Percentiles rank a stretch among this genome's conserved stretches.
Conservation (phyloP, 2,797 vertebrate species). For the Parauchenoglanis punctatus region DNA sequence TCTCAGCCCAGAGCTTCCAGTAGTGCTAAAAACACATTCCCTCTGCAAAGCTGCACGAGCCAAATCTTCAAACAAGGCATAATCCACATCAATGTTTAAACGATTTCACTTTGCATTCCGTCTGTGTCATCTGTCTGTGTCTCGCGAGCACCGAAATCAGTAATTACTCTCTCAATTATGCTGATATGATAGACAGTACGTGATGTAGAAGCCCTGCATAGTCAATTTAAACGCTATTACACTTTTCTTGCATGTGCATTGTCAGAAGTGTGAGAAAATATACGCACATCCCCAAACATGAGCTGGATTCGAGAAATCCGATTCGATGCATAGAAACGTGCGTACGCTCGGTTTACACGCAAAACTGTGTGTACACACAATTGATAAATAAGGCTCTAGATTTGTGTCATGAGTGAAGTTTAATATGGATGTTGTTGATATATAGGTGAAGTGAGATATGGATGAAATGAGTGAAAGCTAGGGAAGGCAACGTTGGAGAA, state of each 20-base stretch:
- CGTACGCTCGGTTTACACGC: neutral
- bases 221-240: neutral
- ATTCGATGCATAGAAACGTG: neutral
- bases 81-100: neutral
- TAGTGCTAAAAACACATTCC: neutral
- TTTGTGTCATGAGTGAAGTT: neutral
- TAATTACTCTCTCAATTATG: neutral
- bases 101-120: neutral
- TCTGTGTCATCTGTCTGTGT: neutral
- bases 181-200: neutral
- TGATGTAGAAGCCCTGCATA: neutral
- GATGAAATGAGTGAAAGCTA: neutral
- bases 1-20: neutral
- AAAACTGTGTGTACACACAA: neutral
- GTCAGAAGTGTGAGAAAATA: neutral
- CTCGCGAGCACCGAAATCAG: neutral
- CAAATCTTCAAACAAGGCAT: neutral
- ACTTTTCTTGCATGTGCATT: neutral
- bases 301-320: neutral
- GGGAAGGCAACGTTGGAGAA: too few species aligned
- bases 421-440: neutral
- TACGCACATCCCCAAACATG: neutral
- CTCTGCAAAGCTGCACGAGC: neutral
- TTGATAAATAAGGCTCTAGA: neutral
- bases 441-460: neutral